Evolutionary conservation across 2,888 invertebrate species (phyloP), one percentile per base, ranked within the genome.

Genomic region (Ditula angustiorana): DNA sequence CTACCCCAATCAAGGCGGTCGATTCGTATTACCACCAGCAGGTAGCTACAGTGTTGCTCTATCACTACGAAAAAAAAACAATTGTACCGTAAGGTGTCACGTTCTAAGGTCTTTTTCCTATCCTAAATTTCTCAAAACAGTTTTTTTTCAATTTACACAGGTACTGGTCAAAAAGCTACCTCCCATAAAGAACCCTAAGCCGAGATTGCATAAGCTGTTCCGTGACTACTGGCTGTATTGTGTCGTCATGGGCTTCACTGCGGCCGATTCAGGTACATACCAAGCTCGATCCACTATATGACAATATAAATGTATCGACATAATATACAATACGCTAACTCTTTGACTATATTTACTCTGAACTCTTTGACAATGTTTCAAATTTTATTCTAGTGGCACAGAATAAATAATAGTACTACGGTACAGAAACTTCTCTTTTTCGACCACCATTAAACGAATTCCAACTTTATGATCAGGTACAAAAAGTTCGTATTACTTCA

Each of bases 211-310:
- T 81, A 99, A 99, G 85, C 91, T 99, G n/a, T 99, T 99, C 87
- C 96, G 98, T 77, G 99, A 99, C 87, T 99, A 99, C 86, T 99
- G 99, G 99, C 94, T 99, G 47, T 99, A 99, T 84, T 99, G 99
- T 84, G 98, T 99, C 1, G 98, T 99, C 2, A 98, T 99, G 97
- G 99, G 99, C 8, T 99, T 99, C 86, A 98, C 98, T 0, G 96
- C 96, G 0, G 96, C 97, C 8, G 95, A 96, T 75, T 95, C 95
- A 78, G 95, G 95, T 95, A 84, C 73, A 66, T 80, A 80, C 66
- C 1, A 4, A 0, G 21, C 44, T 16, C 56, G 56, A 23, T 28
- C 23, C 8, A 49, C 23, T 19, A 57, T 61, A 59, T 26, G 28
- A 10, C 23, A 16, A 44, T 33, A 21, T 53, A 19, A 26, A 13